phyloP scores from a whole-genome alignment of 2,113 vertebrate genomes.

The Tricholaema leucomelas region DNA sequence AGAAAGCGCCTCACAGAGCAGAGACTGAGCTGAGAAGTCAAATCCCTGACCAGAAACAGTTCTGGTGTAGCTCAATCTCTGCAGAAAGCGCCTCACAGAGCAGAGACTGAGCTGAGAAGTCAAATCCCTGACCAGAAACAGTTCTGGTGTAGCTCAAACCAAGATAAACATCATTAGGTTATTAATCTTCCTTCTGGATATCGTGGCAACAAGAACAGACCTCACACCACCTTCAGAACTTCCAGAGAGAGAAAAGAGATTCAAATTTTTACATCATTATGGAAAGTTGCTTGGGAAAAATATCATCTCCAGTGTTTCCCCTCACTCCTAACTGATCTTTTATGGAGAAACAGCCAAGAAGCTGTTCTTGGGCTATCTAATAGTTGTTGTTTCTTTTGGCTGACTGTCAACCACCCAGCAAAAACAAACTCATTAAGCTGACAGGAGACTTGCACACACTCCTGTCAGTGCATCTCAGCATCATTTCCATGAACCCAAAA shows the following conservation, averaged over 20 bases:
- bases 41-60: too few relatives aligned
- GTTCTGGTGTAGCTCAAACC: too few relatives aligned
- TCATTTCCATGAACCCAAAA: not conserved
- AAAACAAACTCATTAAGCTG: conserved; percentile 50
- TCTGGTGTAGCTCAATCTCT: too few relatives aligned
- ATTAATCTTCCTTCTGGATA: not conserved
- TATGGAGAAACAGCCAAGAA: not conserved
- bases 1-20: too few relatives aligned
- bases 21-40: too few relatives aligned
- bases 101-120: too few relatives aligned
- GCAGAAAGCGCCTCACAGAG: too few relatives aligned
- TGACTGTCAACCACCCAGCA: conserved; percentile 26
- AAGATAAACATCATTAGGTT: not conserved
- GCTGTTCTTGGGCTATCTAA: not conserved
- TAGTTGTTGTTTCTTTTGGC: conserved; percentile 19
- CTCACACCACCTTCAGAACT: not conserved
- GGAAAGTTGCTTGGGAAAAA: not conserved
- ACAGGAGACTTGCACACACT: conserved; percentile 9
- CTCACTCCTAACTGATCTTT: not conserved
- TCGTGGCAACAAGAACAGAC: not conserved
- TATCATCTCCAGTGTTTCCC: not conserved
- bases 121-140: too few relatives aligned
- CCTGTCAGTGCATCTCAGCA: conserved; percentile 3
- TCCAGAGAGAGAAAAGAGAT: not conserved
- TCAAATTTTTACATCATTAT: not conserved